Conservation (phyloP, 2,113 vertebrate genomes). For the Nematolebias whitei region DNA sequence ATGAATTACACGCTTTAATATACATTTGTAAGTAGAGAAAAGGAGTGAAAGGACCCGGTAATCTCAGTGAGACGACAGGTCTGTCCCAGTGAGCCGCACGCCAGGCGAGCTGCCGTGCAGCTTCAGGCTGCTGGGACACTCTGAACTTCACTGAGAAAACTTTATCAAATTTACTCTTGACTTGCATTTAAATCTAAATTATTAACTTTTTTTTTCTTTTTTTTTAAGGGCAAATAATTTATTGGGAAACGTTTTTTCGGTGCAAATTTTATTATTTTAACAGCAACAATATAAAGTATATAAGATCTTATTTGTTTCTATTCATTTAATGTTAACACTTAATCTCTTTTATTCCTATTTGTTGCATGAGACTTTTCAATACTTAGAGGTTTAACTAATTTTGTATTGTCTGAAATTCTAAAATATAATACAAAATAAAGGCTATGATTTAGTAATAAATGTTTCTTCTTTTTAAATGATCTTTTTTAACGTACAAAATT, state of each 20-base stretch:
- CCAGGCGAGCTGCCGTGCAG: conserved; percentile 36
- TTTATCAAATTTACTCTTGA: conserved; percentile 10
- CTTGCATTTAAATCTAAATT: conserved; percentile 14
- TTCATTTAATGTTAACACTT: neutral
- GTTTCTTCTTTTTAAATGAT: conserved; percentile 25
- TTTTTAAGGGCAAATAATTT: no score
- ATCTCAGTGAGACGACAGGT: conserved; percentile 43
- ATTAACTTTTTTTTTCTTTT: neutral
- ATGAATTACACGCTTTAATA: conserved; percentile 67
- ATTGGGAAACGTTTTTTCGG: no score
- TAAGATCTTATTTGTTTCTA: no score
- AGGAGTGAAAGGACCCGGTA: conserved; percentile 45
- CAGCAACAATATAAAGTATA: neutral
- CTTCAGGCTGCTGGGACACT: conserved; percentile 46
- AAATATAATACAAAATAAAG: conserved; percentile 5
- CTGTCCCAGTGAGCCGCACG: conserved; percentile 54
- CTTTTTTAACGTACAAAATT: neutral
- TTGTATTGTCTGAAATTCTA: conserved; percentile 5
- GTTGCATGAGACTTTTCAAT: conserved; percentile 8
- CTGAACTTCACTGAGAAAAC: conserved; percentile 7
- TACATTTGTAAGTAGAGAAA: conserved; percentile 54
- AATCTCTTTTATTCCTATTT: no score
- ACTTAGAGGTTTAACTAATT: neutral
- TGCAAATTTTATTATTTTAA: neutral
- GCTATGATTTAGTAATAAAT: conserved; percentile 7